Base-by-base conservation (phyloP, 2,797 vertebrate species). In the Leucoraja ocellata region DNA sequence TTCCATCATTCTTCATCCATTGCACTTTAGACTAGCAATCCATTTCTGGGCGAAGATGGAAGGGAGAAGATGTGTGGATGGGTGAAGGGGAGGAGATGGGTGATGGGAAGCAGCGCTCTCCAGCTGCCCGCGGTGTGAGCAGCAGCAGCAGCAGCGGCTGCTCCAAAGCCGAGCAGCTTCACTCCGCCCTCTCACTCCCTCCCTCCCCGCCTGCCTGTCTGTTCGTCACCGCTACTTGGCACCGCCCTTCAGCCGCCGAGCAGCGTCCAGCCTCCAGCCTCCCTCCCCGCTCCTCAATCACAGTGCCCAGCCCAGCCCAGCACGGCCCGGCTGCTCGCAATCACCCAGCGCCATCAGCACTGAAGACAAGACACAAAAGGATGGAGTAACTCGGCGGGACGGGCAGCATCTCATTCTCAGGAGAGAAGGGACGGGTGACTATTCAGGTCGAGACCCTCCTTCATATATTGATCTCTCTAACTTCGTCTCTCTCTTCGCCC, bases 1-100 rank as follows among this genome's bases (percentile, higher is more conserved):
- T 95, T 95, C 96, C 97, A 97, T 97, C 93, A 94, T 95, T 94
- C 92, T 94, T 94, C 95, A 94, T 96, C 96, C 96, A 96, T 96
- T 93, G 94, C 95, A 92, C 94, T 94, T 94, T 93, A 93, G 94
- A 95, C 94, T 95, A 96, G 94, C 95, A 95, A 94, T 80, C 94
- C 96, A 95, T 95, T 94, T 10, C 88, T 39, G 71, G 91, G 91
- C 8, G 11, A 13, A 58, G 77, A 46, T 13, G 61, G 73, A 23
- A n/a, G 90, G 65, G 14, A 21, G 13, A 74, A 63, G 91, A 25
- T 28, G 77, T 28, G 46, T 46, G 46, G 46, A 46, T 46, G 46
- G 46, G 46, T 21, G 32, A 46, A 25, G 54, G 36, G 65, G 14
- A 21, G 13, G 65, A 63, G 91, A 25, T 28, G 77, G 16, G 46